phyloP scores from a whole-genome alignment of 2,888 invertebrate species.

The Papilio protenor region DNA sequence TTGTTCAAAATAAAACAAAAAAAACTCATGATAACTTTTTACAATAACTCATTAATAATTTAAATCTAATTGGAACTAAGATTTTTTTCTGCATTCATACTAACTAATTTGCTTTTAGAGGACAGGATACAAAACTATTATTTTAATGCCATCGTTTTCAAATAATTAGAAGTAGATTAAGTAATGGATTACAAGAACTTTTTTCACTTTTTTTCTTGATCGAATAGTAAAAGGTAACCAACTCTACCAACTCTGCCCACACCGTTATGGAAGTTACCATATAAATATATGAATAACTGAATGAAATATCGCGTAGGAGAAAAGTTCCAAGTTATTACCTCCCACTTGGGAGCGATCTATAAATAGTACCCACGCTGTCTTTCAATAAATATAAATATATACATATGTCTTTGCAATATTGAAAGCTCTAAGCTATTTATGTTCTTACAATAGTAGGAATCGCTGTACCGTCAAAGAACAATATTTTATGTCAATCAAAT shows the following conservation, averaged over 20 bases:
- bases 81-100: neutral
- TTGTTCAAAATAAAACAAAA: neutral
- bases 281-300: conserved; percentile 23
- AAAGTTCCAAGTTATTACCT: conserved; percentile 38
- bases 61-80: too few species aligned
- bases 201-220: neutral
- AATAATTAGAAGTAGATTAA: neutral
- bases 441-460: neutral
- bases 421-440: conserved; percentile 4
- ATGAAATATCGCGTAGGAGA: conserved; percentile 33
- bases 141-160: too few species aligned
- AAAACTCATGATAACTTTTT: neutral
- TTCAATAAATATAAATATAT: conserved; percentile 1
- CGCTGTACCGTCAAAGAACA: neutral
- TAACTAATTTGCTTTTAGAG: too few species aligned
- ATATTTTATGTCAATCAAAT: neutral
- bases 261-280: neutral
- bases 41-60: neutral
- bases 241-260: conserved; percentile 20
- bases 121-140: too few species aligned
- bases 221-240: conserved; percentile 10
- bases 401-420: conserved; percentile 20
- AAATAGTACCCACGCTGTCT: conserved; percentile 36
- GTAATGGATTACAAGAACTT: neutral
- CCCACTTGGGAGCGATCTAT: conserved; percentile 39